Conservation (phyloP, 2,888 invertebrate genomes). For the Drosophila planitibia region DNA sequence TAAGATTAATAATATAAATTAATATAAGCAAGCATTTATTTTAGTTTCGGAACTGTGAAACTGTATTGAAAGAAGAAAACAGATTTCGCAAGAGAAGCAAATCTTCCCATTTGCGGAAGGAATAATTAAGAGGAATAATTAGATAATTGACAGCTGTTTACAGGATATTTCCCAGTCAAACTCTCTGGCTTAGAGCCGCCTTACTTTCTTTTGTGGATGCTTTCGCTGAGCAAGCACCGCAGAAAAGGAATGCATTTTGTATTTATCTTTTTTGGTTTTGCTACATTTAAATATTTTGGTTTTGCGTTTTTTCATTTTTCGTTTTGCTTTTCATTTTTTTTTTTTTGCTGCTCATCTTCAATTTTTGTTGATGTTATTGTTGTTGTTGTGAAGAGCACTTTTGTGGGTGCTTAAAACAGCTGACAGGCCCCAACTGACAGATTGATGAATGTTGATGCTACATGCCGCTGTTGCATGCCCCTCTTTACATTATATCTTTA, state of each 20-base stretch:
- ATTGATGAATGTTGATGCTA: conserved; percentile 80
- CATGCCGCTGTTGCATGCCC: conserved; percentile 57
- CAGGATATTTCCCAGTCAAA: not conserved
- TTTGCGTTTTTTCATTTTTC: conserved; percentile 28
- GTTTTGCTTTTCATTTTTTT: conserved; percentile 19
- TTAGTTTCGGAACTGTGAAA: not conserved
- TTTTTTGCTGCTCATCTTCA: conserved; percentile 37
- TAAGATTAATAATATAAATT: too few species aligned
- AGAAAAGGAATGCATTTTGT: conserved; percentile 33
- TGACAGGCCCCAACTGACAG: conserved; percentile 81
- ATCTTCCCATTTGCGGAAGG: not conserved
- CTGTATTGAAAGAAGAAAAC: not conserved
- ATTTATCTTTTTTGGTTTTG: conserved; percentile 16
- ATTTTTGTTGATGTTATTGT: conserved; percentile 49
- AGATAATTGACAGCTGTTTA: not conserved
- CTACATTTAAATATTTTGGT: conserved; percentile 51
- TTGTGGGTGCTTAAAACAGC: conserved; percentile 83
- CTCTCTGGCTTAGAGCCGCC: conserved; percentile 4
- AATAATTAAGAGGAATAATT: not conserved
- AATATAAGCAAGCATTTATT: not conserved
- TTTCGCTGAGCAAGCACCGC: conserved; percentile 1
- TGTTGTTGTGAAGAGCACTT: conserved; percentile 68
- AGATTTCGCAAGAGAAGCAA: not conserved
- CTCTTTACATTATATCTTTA: conserved; percentile 26
- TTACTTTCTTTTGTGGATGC: not conserved